Base-by-base conservation (phyloP, 2,113 vertebrate genomes). In the Macquaria australasica region DNA sequence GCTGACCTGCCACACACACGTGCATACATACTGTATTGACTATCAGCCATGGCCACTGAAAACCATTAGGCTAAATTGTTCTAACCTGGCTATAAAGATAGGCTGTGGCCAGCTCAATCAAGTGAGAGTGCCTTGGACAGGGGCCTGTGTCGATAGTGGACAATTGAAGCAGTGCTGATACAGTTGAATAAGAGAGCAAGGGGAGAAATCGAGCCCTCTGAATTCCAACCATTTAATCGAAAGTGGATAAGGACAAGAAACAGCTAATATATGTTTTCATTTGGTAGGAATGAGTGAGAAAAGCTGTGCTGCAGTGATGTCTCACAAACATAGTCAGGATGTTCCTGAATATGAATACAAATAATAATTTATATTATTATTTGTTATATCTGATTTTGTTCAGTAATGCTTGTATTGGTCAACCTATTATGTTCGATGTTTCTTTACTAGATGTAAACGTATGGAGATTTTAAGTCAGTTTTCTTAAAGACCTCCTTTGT, bases 61-160 rank as follows among this genome's bases (percentile, higher is more conserved):
- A 78, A 68, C 76, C 82, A 81, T 85, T 67, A 85, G 37, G 45
- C 73, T 81, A 87, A 91, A 87, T 81, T 66, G 83, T 82, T 85
- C 68, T 50, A 81, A 77, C 72, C 72, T 77, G 71, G 79, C 73
- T 67, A 14, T 14, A 79, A 64, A 64, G 78, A 86, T 71, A 87
- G 83, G 62, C 76, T 72, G 75, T 63, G 43, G 53, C 60, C 53
- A 75, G 28, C 63, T 81, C 73, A 71, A 75, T 85, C 79, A 71
- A 73, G 81, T 59, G 39, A 79, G 50, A 81, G 68, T 59, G 50
- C 58, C 41, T 73, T 67, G 76, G 76, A 85, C 56, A 25, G 14
- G 71, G 71, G 50, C 51, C 25, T 50, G 59, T 74, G 41, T 87
- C n/a, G 58, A 79, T 79, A 68, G 58, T n/a, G 59, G 62, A 73